Conservation (phyloP, 2,797 vertebrate species). For the Salmo trutta region DNA sequence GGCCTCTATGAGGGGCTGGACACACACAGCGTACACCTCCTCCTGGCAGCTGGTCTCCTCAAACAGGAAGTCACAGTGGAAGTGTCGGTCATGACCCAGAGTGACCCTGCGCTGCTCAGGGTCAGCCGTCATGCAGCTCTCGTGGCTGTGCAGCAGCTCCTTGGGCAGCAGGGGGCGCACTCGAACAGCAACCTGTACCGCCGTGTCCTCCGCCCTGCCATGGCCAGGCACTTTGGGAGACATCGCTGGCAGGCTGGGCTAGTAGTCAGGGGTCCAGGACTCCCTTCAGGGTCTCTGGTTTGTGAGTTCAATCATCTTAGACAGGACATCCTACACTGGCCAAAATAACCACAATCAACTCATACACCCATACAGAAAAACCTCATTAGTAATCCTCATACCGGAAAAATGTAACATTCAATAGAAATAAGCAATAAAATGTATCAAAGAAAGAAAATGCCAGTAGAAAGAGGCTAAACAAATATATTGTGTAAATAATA, state of each 20-base stretch:
- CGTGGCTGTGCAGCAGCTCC: slow-evolving; percentile 86
- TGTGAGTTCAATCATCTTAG: slow-evolving; percentile 53
- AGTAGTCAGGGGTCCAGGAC: slow-evolving; percentile 24
- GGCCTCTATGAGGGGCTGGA: slow-evolving; percentile 89
- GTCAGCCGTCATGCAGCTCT: slow-evolving; percentile 85
- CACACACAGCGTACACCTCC: slow-evolving; percentile 83
- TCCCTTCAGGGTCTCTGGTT: slow-evolving; percentile 29
- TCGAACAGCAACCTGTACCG: slow-evolving; percentile 86
- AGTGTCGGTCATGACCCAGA: slow-evolving; percentile 86
- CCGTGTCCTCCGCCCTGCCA: slow-evolving; percentile 76
- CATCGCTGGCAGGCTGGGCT: slow-evolving; percentile 63
- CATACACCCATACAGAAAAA: not conserved
- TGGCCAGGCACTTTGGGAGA: slow-evolving; percentile 76
- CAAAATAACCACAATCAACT: not conserved
- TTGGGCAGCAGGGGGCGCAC: slow-evolving; percentile 91
- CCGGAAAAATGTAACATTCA: not conserved
- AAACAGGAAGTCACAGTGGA: slow-evolving; percentile 85
- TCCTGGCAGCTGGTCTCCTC: slow-evolving; percentile 85
- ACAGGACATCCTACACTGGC: slow-evolving; percentile 7
- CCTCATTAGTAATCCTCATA: not conserved
- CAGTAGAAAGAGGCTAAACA: not conserved
- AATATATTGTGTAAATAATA: no score
- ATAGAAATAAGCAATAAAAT: not conserved
- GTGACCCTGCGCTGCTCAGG: slow-evolving; percentile 75
- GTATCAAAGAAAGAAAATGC: not conserved